These are phyloP conservation scores for Hylyphantes graminicola DNA, from an alignment of 1,140 invertebrate species.

Conservation along the genomic window DNA sequence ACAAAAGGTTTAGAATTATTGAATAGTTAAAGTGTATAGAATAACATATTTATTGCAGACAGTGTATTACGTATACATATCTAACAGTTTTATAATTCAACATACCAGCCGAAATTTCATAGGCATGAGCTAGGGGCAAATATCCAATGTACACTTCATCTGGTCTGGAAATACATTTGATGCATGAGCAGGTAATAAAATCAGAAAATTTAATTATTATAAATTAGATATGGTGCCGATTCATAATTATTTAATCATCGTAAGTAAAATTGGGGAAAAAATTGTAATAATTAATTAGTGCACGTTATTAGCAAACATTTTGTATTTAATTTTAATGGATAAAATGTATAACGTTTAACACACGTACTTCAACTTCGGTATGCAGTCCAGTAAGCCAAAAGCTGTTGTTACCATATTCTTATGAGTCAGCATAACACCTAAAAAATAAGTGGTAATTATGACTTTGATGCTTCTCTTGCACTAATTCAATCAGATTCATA, in stretches of 20 bases:
- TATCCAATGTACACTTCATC: constrained; percentile 94
- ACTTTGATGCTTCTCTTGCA: too few relatives aligned
- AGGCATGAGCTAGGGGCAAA: constrained; percentile 96
- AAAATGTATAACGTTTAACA: background rate
- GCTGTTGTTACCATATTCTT: constrained; percentile 67
- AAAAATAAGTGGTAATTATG: background rate
- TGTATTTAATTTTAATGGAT: background rate
- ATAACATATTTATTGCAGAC: background rate
- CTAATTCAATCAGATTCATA: too few relatives aligned
- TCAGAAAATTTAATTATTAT: background rate
- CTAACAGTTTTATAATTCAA: background rate
- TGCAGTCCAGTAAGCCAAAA: constrained; percentile 76
- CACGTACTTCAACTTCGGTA: constrained; percentile 35
- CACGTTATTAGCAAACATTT: background rate
- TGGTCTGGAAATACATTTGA: constrained; percentile 64
- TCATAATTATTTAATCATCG: background rate
- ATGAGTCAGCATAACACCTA: constrained; percentile 65
- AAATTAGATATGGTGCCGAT: background rate
- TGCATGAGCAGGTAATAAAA: background rate
- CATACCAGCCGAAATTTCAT: constrained; percentile 80
- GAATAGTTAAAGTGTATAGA: background rate
- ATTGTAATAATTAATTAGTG: background rate
- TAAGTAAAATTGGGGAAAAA: background rate
- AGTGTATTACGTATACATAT: background rate
- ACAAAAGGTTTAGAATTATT: constrained; percentile 46